Percentiles rank a stretch among this genome's conserved stretches.
These are phyloP conservation scores for Hyposoter didymator DNA, from an alignment of 2,888 invertebrate genomes.

Conservation along the genomic window DNA sequence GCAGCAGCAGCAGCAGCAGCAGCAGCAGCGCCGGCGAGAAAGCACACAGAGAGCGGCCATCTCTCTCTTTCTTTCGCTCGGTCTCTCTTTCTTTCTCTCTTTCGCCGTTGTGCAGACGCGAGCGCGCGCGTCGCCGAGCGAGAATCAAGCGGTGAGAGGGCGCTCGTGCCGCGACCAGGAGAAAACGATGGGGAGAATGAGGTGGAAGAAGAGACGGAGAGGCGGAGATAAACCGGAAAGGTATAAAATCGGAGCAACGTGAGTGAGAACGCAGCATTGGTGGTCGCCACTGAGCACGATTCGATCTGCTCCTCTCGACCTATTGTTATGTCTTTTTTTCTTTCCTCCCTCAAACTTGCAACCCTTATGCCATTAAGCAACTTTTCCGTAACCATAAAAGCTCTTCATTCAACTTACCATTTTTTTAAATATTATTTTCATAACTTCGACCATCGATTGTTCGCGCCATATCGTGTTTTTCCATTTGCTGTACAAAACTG, in stretches of 20 bases:
- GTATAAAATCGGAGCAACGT: constrained; percentile 19
- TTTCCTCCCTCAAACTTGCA: constrained; percentile 7
- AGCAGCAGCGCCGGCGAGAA: constrained; percentile 55
- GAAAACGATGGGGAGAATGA: constrained; percentile 54
- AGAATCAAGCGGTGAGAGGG: constrained; percentile 84
- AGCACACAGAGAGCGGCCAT: constrained; percentile 49
- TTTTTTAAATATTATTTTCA: not conserved
- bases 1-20: constrained; percentile 60
- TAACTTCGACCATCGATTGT: not conserved
- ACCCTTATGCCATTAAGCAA: constrained; percentile 6
- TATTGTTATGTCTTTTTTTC: constrained; percentile 17
- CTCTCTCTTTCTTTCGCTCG: constrained; percentile 44
- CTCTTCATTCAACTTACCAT: not conserved
- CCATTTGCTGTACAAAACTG: not conserved
- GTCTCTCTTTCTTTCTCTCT: constrained; percentile 41
- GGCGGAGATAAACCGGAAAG: constrained; percentile 49
- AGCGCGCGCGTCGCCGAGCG: constrained; percentile 70
- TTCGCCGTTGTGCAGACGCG: constrained; percentile 70
- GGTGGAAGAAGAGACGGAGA: constrained; percentile 68
- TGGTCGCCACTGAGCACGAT: constrained; percentile 10
- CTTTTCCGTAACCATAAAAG: constrained; percentile 2
- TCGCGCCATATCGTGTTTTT: not conserved
- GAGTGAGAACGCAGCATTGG: constrained; percentile 26
- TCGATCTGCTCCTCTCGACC: constrained; percentile 12
- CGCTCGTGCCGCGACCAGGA: constrained; percentile 66